Evolutionary conservation across 2,888 invertebrate species (phyloP).

Genomic region (Oxycera nigricornis): DNA sequence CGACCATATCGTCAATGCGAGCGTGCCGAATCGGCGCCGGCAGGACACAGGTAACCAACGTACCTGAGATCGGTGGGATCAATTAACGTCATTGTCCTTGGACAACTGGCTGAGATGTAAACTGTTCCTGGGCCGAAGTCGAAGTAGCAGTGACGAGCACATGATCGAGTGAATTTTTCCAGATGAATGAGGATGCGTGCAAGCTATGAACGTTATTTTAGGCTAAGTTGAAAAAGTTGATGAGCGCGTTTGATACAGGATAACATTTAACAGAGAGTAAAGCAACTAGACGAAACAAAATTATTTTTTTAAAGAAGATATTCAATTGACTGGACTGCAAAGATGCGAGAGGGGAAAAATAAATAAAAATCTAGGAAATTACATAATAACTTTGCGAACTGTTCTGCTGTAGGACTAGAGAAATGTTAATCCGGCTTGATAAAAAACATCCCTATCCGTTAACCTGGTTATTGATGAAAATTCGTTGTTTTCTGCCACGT

Average conservation of each 20-base stretch:
- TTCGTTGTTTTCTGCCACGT: not conserved
- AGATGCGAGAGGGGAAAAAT: not conserved
- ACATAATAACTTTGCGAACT: too few relatives aligned
- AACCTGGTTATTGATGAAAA: too few relatives aligned
- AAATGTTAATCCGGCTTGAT: not conserved
- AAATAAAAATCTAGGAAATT: not conserved
- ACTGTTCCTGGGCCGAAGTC: conserved; percentile 19
- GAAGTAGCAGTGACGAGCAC: conserved; percentile 31
- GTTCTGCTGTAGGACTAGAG: too few relatives aligned
- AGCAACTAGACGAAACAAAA: not conserved
- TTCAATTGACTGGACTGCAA: conserved; percentile 17
- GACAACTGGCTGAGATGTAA: conserved; percentile 23
- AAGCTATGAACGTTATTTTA: not conserved
- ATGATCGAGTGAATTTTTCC: conserved; percentile 25
- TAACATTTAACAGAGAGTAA: conserved; percentile 18
- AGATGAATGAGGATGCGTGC: conserved; percentile 13
- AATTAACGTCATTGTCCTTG: conserved; percentile 36
- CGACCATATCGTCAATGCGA: conserved; percentile 60
- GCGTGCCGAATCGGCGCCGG: conserved; percentile 46
- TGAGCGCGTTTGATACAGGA: conserved; percentile 36
- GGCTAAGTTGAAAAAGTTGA: conserved; percentile 13
- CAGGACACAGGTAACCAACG: conserved; percentile 49
- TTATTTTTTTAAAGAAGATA: conserved; percentile 26
- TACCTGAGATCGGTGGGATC: conserved; percentile 54
- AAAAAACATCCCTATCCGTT: too few relatives aligned